Base-by-base conservation (phyloP, 2,797 vertebrate genomes). In the Hipposideros larvatus region DNA sequence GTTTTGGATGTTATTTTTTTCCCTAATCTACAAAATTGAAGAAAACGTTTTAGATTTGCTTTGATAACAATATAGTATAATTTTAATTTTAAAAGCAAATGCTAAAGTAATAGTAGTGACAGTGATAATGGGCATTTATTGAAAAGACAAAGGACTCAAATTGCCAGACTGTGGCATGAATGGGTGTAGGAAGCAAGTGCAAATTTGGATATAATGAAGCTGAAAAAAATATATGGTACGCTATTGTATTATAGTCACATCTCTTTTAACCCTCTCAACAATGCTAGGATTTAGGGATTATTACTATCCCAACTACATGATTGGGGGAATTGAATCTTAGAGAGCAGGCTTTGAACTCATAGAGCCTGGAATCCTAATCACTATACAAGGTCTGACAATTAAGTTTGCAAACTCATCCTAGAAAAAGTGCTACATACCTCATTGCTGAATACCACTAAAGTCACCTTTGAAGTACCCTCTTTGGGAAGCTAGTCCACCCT, bases 81-180 rank as follows among this genome's bases (percentile, higher is more conserved):
- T 15, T 37, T 74, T 90, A 87, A 82, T 77, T 92, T 92, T 66
- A 92, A 84, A 92, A 73, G 31, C 43, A 87, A 65, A 95, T 71
- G 55, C 10, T 90, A 31, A 74, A 75, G 24, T 66, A 41, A 53
- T 18, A 75, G 5, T 16, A 68, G 37, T 48, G 48, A 66, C 6
- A 70, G 34, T 83, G 63, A 75, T 4, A 55, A 21, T 7, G 13
- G 2, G 3, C 55, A 48, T 79, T 79, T 66, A 87, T 26, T 90
- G 28, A 57, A 91, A 88, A 55, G 19, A 65, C 4, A 53, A 74
- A 79, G 37, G 26, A 16, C 11, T 91, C 71, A 48, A 73, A 55
- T 85, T 80, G 14, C 78, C 16, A 75, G 65, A 8, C 2, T 28
- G n/a, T 24, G 8, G 14, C 10, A 79, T 46, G 57, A 68, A 77